phyloP scores from a whole-genome alignment of 2,113 vertebrate genomes.

The Bubo blakistoni region DNA sequence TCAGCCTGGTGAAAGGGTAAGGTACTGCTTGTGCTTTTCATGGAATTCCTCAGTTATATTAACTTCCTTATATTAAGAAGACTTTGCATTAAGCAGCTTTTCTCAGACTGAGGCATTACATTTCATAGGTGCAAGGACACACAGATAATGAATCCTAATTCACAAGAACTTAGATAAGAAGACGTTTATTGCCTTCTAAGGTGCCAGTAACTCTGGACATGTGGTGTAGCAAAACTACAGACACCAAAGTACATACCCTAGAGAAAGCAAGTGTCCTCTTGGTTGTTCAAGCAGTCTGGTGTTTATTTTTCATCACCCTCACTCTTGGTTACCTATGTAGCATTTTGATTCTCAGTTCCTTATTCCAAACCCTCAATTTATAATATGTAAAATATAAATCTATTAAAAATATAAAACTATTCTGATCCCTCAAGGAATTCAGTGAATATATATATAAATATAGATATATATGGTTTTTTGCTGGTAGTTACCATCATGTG shows the following conservation, averaged over 20 bases:
- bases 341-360: neutral
- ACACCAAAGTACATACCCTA: neutral
- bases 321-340: neutral
- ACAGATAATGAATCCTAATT: neutral
- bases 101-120: neutral
- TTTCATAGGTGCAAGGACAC: neutral
- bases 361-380: neutral
- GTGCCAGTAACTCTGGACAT: neutral
- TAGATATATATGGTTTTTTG: fast-evolving
- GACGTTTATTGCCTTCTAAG: neutral
- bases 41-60: neutral
- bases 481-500: neutral
- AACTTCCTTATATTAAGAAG: neutral
- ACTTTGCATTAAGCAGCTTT: neutral
- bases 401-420: no score
- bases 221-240: neutral
- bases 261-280: neutral
- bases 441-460: neutral
- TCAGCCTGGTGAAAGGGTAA: neutral
- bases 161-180: neutral
- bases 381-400: neutral
- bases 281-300: neutral
- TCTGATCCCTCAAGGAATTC: neutral
- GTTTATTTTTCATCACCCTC: neutral
- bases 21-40: fast-evolving